Evolutionary conservation across 1,140 invertebrate species (phyloP), one percentile per base, ranked within the genome.

Genomic region (Scaptomyza montana): DNA sequence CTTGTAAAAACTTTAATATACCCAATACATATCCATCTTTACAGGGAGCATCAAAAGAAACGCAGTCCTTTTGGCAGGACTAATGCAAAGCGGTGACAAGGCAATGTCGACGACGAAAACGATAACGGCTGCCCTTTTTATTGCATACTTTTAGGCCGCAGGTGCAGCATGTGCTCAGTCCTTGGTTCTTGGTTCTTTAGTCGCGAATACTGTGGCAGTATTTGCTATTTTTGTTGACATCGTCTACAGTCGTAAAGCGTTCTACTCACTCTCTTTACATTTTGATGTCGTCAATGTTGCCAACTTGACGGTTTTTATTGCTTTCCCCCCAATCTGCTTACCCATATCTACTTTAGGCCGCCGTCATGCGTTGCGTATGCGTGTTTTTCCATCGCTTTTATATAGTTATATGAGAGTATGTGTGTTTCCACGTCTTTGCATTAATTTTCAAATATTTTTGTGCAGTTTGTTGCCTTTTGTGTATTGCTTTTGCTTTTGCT

Each of bases 381-480:
- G 76, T 75, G 67, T 59, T 72, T 64, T 56, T 61, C 53, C 55
- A 13, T 55, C 8, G 16, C n/a, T 56, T 64, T 67, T 43, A 49
- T 53, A 33, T 71, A 28, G 16, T 9, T 19, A n/a, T 49, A 25
- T 39, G 3, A 36, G 7, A 9, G 33, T 36, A 7, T 49, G 9
- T 60, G 25, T 62, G 47, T 62, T n/a, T 62, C 12, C 51, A 66
- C 57, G 57, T 59, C 57, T 63, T 63, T 71, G 73, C 76, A 78
- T 78, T 78, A 78, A 76, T 78, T 78, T 76, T 67, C 66, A 66
- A 78, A 78, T 75, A 78, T 78, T 71, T 78, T 75, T 62, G 50
- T 9, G 36, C 60, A 60, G 70, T 74, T 74, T 64, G 47, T 16
- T 50, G 51, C 21, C 61, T 50, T 55, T 64, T 70, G 43, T 70